Conservation (phyloP, 2,888 invertebrate genomes). For the Mylabris sibirica region DNA sequence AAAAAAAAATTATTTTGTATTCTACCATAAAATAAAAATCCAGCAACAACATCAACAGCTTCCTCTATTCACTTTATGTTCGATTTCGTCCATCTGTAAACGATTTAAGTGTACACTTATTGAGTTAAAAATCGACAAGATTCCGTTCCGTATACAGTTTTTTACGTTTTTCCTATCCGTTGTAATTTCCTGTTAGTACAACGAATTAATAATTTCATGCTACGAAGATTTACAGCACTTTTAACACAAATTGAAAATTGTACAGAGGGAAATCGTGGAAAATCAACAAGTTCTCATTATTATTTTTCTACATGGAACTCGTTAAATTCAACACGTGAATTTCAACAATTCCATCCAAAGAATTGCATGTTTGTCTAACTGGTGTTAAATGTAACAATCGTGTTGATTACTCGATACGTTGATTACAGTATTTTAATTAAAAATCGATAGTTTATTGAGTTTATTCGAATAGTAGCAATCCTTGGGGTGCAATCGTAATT, state of each 20-base stretch:
- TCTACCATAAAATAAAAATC: too few species aligned
- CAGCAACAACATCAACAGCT: background rate
- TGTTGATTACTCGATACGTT: too few species aligned
- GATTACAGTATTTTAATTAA: too few species aligned
- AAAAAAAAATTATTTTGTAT: too few species aligned
- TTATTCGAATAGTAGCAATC: too few species aligned
- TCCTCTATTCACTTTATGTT: background rate
- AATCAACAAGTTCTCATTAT: background rate
- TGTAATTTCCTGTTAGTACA: background rate
- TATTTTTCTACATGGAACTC: background rate
- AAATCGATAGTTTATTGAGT: too few species aligned
- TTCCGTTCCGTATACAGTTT: background rate
- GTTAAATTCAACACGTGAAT: background rate
- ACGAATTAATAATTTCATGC: background rate
- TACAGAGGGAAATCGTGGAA: background rate
- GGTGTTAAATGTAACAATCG: too few species aligned
- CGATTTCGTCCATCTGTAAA: background rate
- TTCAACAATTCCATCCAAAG: background rate
- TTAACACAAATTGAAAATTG: background rate
- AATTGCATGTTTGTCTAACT: too few species aligned
- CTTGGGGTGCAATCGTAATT: too few species aligned
- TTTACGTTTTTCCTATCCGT: background rate
- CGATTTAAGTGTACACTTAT: background rate
- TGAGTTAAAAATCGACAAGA: constrained; percentile 1
- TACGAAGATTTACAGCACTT: background rate